Conservation (phyloP, 2,888 invertebrate genomes). For the Metellina segmentata region DNA sequence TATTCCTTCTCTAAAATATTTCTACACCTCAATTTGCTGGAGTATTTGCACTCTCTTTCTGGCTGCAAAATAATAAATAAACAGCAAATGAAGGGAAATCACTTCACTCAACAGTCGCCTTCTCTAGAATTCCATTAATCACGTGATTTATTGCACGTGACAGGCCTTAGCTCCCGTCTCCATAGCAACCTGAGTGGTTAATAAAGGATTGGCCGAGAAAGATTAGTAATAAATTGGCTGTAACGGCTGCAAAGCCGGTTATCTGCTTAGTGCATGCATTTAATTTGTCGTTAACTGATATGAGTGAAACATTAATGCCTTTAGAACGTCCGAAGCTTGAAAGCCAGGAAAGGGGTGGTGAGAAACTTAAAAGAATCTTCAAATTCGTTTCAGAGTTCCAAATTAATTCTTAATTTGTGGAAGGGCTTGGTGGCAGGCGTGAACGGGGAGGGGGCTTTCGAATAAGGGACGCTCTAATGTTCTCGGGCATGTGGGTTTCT, state of each 20-base stretch:
- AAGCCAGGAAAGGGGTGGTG: not conserved
- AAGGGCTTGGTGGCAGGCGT: not conserved
- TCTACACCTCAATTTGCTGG: not conserved
- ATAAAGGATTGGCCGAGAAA: slow-evolving; percentile 69
- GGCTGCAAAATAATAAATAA: slow-evolving; percentile 11
- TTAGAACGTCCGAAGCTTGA: no score
- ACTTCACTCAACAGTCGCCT: slow-evolving; percentile 36
- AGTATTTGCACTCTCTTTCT: not conserved
- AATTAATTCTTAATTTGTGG: slow-evolving; percentile 67
- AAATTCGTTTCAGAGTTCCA: slow-evolving; percentile 53
- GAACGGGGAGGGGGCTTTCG: not conserved
- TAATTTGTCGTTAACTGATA: slow-evolving; percentile 73
- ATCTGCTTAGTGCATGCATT: slow-evolving; percentile 68
- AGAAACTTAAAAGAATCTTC: slow-evolving; percentile 65
- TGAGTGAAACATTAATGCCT: slow-evolving; percentile 57
- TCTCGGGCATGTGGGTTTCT: slow-evolving; percentile 11
- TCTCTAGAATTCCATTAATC: slow-evolving; percentile 65
- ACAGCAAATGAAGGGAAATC: slow-evolving; percentile 39
- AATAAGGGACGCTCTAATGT: not conserved
- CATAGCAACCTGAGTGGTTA: slow-evolving; percentile 65
- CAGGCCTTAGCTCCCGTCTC: slow-evolving; percentile 38
- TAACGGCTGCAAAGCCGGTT: slow-evolving; percentile 71
- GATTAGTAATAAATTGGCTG: slow-evolving; percentile 74
- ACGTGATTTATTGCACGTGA: slow-evolving; percentile 71
- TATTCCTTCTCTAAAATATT: no score